Evolutionary conservation across 2,113 vertebrate species (phyloP), one percentile per base, ranked within the genome.

Genomic region (Hiodon alosoides): DNA sequence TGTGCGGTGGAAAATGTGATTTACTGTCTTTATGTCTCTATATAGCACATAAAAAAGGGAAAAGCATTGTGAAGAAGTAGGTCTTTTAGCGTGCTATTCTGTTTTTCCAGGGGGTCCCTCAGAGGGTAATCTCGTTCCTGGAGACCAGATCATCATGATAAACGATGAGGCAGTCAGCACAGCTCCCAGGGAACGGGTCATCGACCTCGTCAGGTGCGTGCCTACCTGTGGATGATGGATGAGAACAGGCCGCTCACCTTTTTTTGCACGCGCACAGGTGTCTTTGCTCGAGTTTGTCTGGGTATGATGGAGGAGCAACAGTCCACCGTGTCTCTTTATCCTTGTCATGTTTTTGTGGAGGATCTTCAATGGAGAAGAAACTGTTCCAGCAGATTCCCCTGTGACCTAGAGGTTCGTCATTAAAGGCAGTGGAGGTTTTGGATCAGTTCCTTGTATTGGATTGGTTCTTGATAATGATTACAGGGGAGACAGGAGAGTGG

Each of bases 71-170:
- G 17, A n/a, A 71, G 55, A 71, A 47, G 31, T 31, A 31, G 31
- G 31, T 31, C 31, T 0, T 31, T 31, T 31, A 31, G 2, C 31
- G 31, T 31, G 31, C 31, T 31, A 31, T 31, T 31, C 61, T 73
- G 48, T 81, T 59, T 67, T 89, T 80, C 71, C 89, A 99, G 96
- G 97, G 48, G 96, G 97, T 74, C 97, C 97, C 14, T 99, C 97
- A 16, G 97, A 99, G 91, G 93, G 95, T 83, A 97, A 92, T 83
- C 93, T 99, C 85, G 86, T 96, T 84, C 95, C 96, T 1, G 97
- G 97, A 86, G 97, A 99, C 87, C 96, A 99, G 83, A 98, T 99
- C 88, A 94, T 98, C 87, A 98, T 98, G 97, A 99, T 99, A 86
- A 99, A 99, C 77, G 95, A 98, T 84, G 96, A 99, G 84, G 89